Evolutionary conservation across 2,797 vertebrate genomes (phyloP), one percentile per base, ranked within the genome.

Genomic region (Mycteria americana): DNA sequence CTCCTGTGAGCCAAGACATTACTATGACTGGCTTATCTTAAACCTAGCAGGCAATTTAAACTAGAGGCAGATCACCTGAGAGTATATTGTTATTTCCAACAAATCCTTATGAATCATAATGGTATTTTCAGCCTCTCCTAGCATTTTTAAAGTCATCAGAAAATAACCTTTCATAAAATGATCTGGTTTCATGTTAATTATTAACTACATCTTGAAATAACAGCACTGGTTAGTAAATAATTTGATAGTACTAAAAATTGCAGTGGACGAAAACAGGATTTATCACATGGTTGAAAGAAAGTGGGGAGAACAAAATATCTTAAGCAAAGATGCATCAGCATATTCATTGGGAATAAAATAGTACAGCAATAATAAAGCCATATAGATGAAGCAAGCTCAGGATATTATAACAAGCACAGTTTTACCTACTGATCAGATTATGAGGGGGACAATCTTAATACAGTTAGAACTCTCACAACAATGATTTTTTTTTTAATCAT

Each of bases 11-110:
- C 46, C 56, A 91, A 92, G 63, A 78, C 78, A 90, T 91, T 92
- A 92, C 91, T 93, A 82, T 87, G 72, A 87, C n/a, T 70, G 63
- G 77, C 79, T 96, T 94, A 96, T 75, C 81, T 94, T 94, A 96
- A 94, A 92, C 86, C 72, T 95, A 92, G 45, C 57, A 95, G 63
- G 68, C 68, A 97, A 96, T 91, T 95, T 93, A 86, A 91, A 95
- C 84, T 67, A 85, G 81, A 91, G 43, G 60, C 7, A 2, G 74
- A 92, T 94, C 94, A 95, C 84, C 59, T 95, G 50, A 87, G 80
- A 96, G 85, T 60, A 91, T 77, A 92, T 18, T 89, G 88, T 90
- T 95, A 95, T 95, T 96, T 92, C 22, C 48, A 97, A 92, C 59
- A 97, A 93, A 95, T 93, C 84, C 80, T 82, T 87, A 57, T 73